These are phyloP conservation scores for Pipistrellus pygmaeus DNA, from an alignment of 2,797 vertebrate genomes.

Conservation along the genomic window DNA sequence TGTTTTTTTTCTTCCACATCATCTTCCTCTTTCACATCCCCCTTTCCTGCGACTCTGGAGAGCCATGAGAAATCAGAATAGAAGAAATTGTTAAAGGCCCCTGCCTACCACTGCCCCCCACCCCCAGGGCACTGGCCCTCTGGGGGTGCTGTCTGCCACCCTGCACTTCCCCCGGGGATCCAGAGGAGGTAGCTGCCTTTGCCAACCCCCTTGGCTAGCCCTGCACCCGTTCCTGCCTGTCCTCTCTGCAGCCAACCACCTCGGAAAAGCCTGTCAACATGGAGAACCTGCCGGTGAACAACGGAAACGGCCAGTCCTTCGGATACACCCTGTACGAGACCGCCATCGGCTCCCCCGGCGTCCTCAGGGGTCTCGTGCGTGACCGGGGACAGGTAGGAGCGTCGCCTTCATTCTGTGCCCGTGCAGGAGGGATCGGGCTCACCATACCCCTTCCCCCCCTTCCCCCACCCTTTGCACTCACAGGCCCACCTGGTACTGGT, in stretches of 20 bases:
- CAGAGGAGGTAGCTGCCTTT: not conserved
- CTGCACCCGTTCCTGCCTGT: accelerated
- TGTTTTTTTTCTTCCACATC: too few species aligned
- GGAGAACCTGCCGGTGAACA: constrained; percentile 94
- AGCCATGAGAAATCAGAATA: not conserved
- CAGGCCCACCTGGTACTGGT: too few species aligned
- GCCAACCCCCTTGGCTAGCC: not conserved
- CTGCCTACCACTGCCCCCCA: too few species aligned
- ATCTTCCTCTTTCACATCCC: too few species aligned
- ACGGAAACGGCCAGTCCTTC: constrained; percentile 92
- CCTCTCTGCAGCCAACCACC: constrained; percentile 89
- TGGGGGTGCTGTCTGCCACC: accelerated
- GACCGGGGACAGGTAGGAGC: constrained; percentile 94
- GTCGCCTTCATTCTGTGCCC: too few species aligned
- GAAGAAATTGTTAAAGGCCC: not conserved
- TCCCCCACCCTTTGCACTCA: too few species aligned
- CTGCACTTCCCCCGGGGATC: accelerated
- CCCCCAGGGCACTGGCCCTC: not conserved
- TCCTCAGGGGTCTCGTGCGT: constrained; percentile 89
- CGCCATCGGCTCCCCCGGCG: constrained; percentile 90
- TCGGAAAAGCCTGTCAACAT: constrained; percentile 92
- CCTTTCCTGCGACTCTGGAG: not conserved
- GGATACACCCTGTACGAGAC: constrained; percentile 97
- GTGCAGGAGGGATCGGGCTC: too few species aligned
- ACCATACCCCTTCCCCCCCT: accelerated